Evolutionary conservation across 2,113 vertebrate genomes (phyloP).

Genomic region (Calidris pugnax): DNA sequence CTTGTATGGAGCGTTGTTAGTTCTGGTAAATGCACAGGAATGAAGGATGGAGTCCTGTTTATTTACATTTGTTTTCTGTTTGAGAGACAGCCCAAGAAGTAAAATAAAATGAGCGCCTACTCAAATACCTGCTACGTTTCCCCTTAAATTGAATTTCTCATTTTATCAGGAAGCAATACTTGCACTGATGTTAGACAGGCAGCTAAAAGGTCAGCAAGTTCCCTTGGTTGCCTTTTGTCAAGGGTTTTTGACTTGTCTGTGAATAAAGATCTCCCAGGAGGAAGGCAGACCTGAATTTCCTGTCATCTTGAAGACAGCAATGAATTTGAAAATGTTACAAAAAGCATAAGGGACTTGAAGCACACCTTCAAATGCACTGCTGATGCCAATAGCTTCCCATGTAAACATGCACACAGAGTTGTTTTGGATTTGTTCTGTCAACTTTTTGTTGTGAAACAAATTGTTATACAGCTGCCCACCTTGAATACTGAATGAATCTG

Average conservation of each 20-base stretch:
- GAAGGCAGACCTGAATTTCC: constrained; percentile 82
- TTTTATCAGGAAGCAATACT: constrained; percentile 86
- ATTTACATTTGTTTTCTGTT: constrained; percentile 79
- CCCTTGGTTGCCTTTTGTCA: constrained; percentile 87
- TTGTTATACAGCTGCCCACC: constrained; percentile 75
- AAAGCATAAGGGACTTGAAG: constrained; percentile 85
- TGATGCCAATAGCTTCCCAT: constrained; percentile 79
- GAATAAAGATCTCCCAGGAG: constrained; percentile 86
- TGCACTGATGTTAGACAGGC: constrained; percentile 86
- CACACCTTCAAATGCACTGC: constrained; percentile 77
- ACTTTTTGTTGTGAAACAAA: constrained; percentile 85
- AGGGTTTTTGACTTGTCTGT: constrained; percentile 89
- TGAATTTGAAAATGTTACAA: constrained; percentile 89
- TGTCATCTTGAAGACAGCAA: constrained; percentile 86
- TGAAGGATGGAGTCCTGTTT: constrained; percentile 63
- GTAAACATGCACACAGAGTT: constrained; percentile 84
- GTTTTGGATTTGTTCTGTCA: constrained; percentile 88
- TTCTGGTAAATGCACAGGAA: constrained; percentile 34
- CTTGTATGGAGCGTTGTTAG: neutral
- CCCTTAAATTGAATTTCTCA: constrained; percentile 84
- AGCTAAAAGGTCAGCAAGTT: constrained; percentile 87
- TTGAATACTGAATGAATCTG: constrained; percentile 78
- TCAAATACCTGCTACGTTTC: constrained; percentile 77
- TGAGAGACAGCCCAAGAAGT: constrained; percentile 78
- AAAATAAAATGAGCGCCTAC: constrained; percentile 79